Percentiles rank a stretch among this genome's conserved stretches.
Evolutionary conservation across 2,797 vertebrate species (phyloP).

Genomic region (Monodelphis domestica): DNA sequence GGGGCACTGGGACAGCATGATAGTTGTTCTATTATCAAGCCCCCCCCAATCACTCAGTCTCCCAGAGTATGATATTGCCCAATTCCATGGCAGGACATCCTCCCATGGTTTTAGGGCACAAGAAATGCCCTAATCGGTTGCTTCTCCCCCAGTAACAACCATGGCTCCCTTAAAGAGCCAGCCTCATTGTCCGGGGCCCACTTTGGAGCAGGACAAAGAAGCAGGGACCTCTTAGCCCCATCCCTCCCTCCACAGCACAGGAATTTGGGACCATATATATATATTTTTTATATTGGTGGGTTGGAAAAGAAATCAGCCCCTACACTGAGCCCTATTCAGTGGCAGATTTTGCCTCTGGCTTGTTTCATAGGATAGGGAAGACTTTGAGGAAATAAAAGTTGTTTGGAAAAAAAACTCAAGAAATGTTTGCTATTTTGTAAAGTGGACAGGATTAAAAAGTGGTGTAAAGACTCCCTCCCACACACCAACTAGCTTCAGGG

Average conservation of each 20-base stretch:
- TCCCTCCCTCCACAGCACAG: constrained; percentile 74
- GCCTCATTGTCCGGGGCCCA: constrained; percentile 50
- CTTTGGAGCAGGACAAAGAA: constrained; percentile 51
- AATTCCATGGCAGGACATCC: constrained; percentile 32
- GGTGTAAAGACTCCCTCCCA: constrained; percentile 72
- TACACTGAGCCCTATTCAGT: constrained; percentile 73
- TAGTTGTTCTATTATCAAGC: constrained; percentile 73
- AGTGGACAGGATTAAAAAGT: constrained; percentile 71
- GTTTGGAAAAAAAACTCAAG: constrained; percentile 77
- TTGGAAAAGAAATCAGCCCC: constrained; percentile 70
- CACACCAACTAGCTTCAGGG: constrained; percentile 80
- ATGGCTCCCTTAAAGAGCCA: constrained; percentile 32
- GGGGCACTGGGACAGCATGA: constrained; percentile 72
- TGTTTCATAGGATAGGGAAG: constrained; percentile 77
- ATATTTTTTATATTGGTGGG: constrained; percentile 77
- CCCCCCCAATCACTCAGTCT: constrained; percentile 64
- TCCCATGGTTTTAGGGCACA: constrained; percentile 42
- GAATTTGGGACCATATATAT: constrained; percentile 77
- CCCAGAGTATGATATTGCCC: constrained; percentile 71
- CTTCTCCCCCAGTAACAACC: constrained; percentile 47
- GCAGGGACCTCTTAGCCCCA: constrained; percentile 54
- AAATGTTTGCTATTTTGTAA: constrained; percentile 76
- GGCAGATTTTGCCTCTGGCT: constrained; percentile 70
- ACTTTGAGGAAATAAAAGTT: constrained; percentile 81
- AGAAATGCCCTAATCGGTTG: constrained; percentile 49